Conservation (phyloP, 2,113 vertebrate species). For the Sclerurus mexicanus region DNA sequence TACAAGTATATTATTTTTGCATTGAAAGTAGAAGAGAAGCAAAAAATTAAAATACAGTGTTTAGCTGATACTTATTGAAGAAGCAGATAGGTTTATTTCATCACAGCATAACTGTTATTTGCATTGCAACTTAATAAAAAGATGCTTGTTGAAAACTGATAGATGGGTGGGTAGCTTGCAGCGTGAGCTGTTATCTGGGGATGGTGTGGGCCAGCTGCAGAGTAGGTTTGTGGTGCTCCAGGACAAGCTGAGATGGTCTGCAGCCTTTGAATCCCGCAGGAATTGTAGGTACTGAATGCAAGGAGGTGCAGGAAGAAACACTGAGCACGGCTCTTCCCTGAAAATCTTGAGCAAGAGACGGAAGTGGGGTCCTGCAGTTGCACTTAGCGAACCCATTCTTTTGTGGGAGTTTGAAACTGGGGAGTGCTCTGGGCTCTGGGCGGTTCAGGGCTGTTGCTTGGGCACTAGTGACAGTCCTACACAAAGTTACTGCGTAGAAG, state of each 20-base stretch:
- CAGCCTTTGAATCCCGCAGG: neutral
- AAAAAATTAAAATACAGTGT: neutral
- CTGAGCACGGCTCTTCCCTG: neutral
- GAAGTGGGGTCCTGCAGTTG: rapidly evolving
- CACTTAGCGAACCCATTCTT: neutral
- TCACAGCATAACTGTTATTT: neutral
- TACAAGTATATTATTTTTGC: neutral
- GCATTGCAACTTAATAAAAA: slow-evolving; percentile 13
- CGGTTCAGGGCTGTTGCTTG: neutral
- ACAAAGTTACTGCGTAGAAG: neutral
- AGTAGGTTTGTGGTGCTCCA: neutral
- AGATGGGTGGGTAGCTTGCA: neutral
- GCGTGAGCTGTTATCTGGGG: neutral
- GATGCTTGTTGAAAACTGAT: neutral
- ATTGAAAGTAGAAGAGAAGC: neutral
- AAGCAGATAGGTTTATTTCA: neutral
- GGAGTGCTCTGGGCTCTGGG: neutral
- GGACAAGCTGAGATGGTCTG: neutral
- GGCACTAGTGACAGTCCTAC: neutral
- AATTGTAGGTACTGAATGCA: rapidly evolving
- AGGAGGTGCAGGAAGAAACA: neutral
- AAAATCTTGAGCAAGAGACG: neutral
- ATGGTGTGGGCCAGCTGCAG: neutral
- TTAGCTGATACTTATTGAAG: neutral
- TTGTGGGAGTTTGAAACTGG: neutral